Percentiles rank a stretch among this genome's conserved stretches.
These are phyloP conservation scores for Agrypnus murinus DNA, from an alignment of 2,888 invertebrate species.

Conservation along the genomic window DNA sequence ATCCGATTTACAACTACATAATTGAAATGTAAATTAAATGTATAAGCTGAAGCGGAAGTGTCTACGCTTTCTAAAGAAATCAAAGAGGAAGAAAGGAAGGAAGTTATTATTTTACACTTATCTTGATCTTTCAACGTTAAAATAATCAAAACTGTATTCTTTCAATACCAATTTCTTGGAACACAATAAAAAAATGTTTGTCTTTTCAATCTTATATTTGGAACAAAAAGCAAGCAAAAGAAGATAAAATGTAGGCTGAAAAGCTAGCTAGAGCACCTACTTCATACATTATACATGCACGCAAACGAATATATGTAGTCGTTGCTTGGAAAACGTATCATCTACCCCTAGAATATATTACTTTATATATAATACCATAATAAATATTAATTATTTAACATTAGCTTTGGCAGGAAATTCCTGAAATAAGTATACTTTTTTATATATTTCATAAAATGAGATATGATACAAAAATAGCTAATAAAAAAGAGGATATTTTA, in stretches of 20 bases:
- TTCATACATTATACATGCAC: slow-evolving; percentile 27
- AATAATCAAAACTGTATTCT: no score
- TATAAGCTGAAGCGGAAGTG: slow-evolving; percentile 32
- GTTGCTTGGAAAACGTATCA: slow-evolving; percentile 27
- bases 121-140: no score
- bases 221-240: background rate
- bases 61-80: slow-evolving; percentile 25
- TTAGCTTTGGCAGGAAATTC: no score
- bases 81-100: slow-evolving; percentile 9
- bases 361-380: slow-evolving; percentile 22
- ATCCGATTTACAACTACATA: slow-evolving; percentile 29
- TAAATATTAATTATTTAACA: slow-evolving; percentile 22
- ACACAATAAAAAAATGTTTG: no score
- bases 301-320: slow-evolving; percentile 28
- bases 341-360: slow-evolving; percentile 22
- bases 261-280: background rate
- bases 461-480: no score
- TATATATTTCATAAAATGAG: no score
- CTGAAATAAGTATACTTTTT: no score
- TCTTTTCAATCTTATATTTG: slow-evolving; percentile 8
- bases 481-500: no score
- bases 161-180: no score
- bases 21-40: slow-evolving; percentile 39
- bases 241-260: background rate
- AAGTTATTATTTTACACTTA: background rate